phyloP scores from a whole-genome alignment of 2,797 vertebrate species.

The Tadarida brasiliensis region DNA sequence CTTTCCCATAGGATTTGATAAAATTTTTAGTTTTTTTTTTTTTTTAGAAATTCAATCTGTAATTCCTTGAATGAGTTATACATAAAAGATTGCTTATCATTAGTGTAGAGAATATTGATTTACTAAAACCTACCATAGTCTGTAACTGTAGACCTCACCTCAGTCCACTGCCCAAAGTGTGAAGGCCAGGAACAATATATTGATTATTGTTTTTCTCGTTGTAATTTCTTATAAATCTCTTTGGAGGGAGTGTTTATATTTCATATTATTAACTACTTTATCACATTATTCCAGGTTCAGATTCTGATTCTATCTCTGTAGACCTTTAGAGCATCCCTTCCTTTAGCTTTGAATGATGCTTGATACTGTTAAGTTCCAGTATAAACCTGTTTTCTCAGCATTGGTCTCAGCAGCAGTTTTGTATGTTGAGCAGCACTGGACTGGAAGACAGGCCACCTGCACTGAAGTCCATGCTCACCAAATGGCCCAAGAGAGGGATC shows the following conservation, averaged over 20 bases:
- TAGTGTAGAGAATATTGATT: not conserved
- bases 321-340: not conserved
- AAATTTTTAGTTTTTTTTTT: not conserved
- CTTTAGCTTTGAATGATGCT: not conserved
- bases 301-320: not conserved
- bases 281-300: not conserved
- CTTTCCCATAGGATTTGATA: constrained; percentile 33
- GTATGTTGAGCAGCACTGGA: not conserved
- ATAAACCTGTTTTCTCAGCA: not conserved
- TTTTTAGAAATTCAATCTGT: not conserved
- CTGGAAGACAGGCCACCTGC: not conserved
- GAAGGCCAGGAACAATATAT: not conserved
- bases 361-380: not conserved
- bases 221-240: not conserved
- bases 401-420: not conserved
- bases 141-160: not conserved
- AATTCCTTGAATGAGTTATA: constrained; percentile 21
- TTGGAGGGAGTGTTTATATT: not conserved
- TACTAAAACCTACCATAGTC: not conserved
- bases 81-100: not conserved
- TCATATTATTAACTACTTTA: not conserved
- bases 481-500: not conserved
- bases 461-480: not conserved
- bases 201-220: constrained; percentile 28
- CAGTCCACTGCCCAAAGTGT: not conserved